Evolutionary conservation across 2,888 invertebrate genomes (phyloP).

Genomic region (Blastobasis adustella): DNA sequence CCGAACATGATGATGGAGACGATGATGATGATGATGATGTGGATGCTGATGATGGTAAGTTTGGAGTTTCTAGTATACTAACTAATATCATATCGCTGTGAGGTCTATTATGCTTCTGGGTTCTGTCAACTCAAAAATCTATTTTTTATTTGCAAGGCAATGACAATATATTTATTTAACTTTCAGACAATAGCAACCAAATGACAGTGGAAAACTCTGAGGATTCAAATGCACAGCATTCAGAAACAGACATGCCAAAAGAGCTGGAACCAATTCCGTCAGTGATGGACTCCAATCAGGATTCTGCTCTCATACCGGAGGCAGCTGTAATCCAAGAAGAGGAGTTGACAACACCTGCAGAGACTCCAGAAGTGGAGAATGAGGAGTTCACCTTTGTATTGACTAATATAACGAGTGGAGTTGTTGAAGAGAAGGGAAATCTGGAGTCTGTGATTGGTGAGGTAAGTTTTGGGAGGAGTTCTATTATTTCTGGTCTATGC

Average conservation of each 20-base stretch:
- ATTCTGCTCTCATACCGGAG: neutral
- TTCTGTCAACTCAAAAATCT: neutral
- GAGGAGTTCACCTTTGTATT: conserved; percentile 13
- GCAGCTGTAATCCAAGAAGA: neutral
- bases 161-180: neutral
- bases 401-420: neutral
- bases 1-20: conserved; percentile 42
- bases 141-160: no score
- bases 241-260: conserved; percentile 24
- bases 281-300: neutral
- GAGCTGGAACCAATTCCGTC: conserved; percentile 1
- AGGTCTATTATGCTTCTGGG: conserved; percentile 5
- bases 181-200: conserved; percentile 51
- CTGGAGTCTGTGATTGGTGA: no score
- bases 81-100: neutral
- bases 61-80: neutral
- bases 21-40: conserved; percentile 31
- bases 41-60: neutral
- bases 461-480: no score
- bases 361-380: conserved; percentile 9
- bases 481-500: no score
- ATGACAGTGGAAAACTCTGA: conserved; percentile 50
- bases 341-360: conserved; percentile 2
- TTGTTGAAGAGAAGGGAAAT: neutral
- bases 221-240: conserved; percentile 43